Conservation (phyloP, 2,888 invertebrate genomes). For the Sthenelais limicola region DNA sequence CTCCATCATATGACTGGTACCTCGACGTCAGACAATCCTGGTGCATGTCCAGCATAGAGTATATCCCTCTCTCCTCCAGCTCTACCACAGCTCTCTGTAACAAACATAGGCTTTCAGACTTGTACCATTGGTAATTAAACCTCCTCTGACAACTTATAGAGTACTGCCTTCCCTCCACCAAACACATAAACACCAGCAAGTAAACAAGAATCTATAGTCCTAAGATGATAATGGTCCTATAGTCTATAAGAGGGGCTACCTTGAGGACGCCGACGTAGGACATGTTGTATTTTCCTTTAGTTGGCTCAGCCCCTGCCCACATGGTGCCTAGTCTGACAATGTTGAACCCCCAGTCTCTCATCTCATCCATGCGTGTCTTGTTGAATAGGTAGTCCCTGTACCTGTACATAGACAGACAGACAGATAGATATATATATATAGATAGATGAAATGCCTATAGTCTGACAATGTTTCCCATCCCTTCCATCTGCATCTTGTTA, state of each 20-base stretch:
- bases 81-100: constrained; percentile 45
- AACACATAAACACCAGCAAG: too few relatives aligned
- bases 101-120: too few relatives aligned
- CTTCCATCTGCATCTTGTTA: too few relatives aligned
- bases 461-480: too few relatives aligned
- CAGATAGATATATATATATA: too few relatives aligned
- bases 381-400: constrained; percentile 49
- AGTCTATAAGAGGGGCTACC: background rate
- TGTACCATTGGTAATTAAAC: too few relatives aligned
- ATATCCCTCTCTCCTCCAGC: constrained; percentile 53
- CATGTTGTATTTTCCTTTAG: constrained; percentile 45
- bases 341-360: constrained; percentile 55
- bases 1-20: constrained; percentile 55
- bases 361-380: constrained; percentile 46
- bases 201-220: too few relatives aligned
- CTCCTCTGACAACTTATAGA: too few relatives aligned
- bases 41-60: constrained; percentile 59
- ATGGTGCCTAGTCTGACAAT: constrained; percentile 53
- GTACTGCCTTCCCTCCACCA: too few relatives aligned
- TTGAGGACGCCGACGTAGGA: constrained; percentile 52
- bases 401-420: too few relatives aligned
- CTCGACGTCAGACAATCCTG: constrained; percentile 54
- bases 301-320: constrained; percentile 51
- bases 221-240: too few relatives aligned
- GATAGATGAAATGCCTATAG: too few relatives aligned